Base-by-base conservation (phyloP, 2,888 invertebrate species). In the Tuberolachnus salignus region DNA sequence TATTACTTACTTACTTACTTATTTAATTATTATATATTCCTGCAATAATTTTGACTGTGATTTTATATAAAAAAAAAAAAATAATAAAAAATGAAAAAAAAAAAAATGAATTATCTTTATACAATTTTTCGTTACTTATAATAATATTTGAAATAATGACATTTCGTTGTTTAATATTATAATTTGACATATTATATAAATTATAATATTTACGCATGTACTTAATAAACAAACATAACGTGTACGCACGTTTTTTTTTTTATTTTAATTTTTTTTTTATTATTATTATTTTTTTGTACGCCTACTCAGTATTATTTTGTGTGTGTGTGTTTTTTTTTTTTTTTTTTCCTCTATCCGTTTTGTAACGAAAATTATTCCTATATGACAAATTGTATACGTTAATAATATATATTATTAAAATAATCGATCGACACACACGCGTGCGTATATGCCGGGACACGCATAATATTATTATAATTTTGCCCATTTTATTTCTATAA, bases 21-120 rank as follows among this genome's bases (percentile, higher is more conserved):
- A 51, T 16, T 51, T 19, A 42, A 34, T 34, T 34, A 34, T 34
- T 34, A 73, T 10, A 42, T 64, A 78, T 78, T 78, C 78, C 78
- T 78, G 67, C 78, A 78, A 69, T 69, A 69, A 69, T 67, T 59
- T 67, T 69, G 78, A 78, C 78, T 78, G 78, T 78, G 78, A 78
- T 78, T 69, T 69, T 42, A n/a, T n/a, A n/a, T n/a, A n/a, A n/a
- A n/a, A n/a, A n/a, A n/a, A n/a, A n/a, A n/a, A n/a, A n/a, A n/a
- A n/a, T n/a, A n/a, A n/a, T n/a, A n/a, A n/a, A n/a, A n/a, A n/a
- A n/a, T 61, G 59, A 78, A 78, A 78, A 3, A 34, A 34, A 6
- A 34, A 51, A 69, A 78, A 78, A 78, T 51, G 69, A 59, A 49
- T 75, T 67, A 57, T 69, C 57, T 78, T 78, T 78, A 69, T 78